phyloP scores from a whole-genome alignment of 2,113 vertebrate species.

The Platanista minor region DNA sequence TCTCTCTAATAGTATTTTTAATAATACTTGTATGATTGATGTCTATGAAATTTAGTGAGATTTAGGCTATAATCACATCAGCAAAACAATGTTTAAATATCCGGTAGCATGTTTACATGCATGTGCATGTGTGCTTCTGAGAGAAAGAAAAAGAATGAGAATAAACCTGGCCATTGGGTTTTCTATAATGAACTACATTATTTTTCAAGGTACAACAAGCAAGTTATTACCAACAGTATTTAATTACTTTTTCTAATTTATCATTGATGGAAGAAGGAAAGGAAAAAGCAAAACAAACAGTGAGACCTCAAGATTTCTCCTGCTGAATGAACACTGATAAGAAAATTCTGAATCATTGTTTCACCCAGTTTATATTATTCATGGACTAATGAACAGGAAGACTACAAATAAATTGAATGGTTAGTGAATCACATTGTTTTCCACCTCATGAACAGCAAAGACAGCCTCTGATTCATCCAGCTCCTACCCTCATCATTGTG shows the following conservation, averaged over 20 bases:
- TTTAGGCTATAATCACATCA: neutral
- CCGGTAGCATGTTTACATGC: neutral
- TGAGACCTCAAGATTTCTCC: slow-evolving; percentile 32
- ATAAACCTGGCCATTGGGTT: neutral
- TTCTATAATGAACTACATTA: slow-evolving; percentile 43
- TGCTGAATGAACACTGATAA: slow-evolving; percentile 54
- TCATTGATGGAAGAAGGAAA: slow-evolving; percentile 46
- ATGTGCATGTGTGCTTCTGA: neutral
- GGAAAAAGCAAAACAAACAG: slow-evolving; percentile 48
- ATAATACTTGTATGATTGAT: neutral
- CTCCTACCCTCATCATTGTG: neutral
- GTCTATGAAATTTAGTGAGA: neutral
- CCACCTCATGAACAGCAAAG: slow-evolving; percentile 36
- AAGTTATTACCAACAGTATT: slow-evolving; percentile 52
- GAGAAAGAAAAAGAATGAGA: neutral
- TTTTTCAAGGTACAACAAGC: slow-evolving; percentile 60
- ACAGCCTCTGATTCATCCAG: slow-evolving; percentile 38
- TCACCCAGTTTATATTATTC: slow-evolving; percentile 60
- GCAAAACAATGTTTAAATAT: neutral
- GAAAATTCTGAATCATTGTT: slow-evolving; percentile 64
- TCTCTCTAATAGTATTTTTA: neutral
- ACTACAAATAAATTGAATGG: slow-evolving; percentile 60
- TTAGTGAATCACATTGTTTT: slow-evolving; percentile 64
- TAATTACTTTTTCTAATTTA: slow-evolving; percentile 64
- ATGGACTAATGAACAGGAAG: slow-evolving; percentile 61